Conservation (phyloP, 2,888 invertebrate species). For the Allacma fusca region DNA sequence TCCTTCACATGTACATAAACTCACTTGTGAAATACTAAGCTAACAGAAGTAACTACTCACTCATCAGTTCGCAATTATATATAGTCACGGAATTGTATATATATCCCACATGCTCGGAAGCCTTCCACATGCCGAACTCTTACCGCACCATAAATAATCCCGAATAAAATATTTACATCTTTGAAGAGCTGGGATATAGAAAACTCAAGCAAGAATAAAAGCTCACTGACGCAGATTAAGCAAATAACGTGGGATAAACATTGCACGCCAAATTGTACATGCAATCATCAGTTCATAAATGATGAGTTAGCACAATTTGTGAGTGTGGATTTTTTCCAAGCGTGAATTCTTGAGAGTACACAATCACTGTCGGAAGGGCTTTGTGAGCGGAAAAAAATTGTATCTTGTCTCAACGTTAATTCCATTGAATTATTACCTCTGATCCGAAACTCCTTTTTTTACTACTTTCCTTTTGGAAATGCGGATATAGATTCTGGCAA, state of each 20-base stretch:
- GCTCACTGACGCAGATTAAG: too few relatives aligned
- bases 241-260: not conserved
- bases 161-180: not conserved
- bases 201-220: too few relatives aligned
- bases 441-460: not conserved
- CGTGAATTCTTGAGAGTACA: not conserved
- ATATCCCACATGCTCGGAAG: too few relatives aligned
- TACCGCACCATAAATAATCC: not conserved
- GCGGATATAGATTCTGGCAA: not conserved
- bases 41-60: not conserved
- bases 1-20: not conserved
- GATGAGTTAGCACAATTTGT: slow-evolving; percentile 46
- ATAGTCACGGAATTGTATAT: too few relatives aligned
- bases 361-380: not conserved
- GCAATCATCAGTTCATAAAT: slow-evolving; percentile 41
- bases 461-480: not conserved
- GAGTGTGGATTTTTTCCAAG: not conserved
- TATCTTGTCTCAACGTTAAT: not conserved
- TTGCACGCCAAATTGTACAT: slow-evolving; percentile 29
- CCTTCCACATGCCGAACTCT: too few relatives aligned
- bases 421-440: not conserved
- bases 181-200: too few relatives aligned
- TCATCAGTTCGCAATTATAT: not conserved
- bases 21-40: too few relatives aligned
- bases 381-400: not conserved